Conservation (phyloP, 2,888 invertebrate genomes). For the Erebia ligea region DNA sequence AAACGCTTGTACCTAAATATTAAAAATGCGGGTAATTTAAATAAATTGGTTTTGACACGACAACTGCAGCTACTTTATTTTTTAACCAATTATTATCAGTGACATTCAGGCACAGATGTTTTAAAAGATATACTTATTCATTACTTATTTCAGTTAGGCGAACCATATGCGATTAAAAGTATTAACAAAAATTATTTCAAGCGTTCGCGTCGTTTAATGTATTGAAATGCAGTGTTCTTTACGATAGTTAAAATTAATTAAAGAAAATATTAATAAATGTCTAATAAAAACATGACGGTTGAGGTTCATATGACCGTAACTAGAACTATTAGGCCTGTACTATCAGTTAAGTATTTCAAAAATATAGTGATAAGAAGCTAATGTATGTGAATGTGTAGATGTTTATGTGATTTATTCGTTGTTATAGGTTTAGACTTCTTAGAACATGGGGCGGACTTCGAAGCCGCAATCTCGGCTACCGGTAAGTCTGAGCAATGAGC, state of each 20-base stretch:
- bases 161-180: background rate
- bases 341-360: slow-evolving; percentile 37
- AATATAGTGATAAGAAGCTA: background rate
- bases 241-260: background rate
- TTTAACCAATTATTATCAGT: background rate
- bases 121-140: background rate
- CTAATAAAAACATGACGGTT: slow-evolving; percentile 32
- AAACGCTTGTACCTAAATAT: background rate
- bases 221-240: slow-evolving; percentile 12
- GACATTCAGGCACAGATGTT: background rate
- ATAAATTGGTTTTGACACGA: background rate
- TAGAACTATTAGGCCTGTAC: slow-evolving; percentile 34
- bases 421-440: slow-evolving; percentile 88
- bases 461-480: slow-evolving; percentile 87
- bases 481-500: slow-evolving; percentile 83
- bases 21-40: slow-evolving; percentile 14
- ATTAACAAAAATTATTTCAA: slow-evolving; percentile 1
- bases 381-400: background rate
- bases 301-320: slow-evolving; percentile 41
- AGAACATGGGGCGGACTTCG: slow-evolving; percentile 89
- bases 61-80: too few relatives aligned
- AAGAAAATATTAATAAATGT: background rate
- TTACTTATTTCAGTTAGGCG: background rate
- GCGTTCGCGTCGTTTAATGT: background rate
- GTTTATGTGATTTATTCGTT: slow-evolving; percentile 41